Conservation (phyloP, 2,113 vertebrate genomes). For the Lasiurus cinereus region DNA sequence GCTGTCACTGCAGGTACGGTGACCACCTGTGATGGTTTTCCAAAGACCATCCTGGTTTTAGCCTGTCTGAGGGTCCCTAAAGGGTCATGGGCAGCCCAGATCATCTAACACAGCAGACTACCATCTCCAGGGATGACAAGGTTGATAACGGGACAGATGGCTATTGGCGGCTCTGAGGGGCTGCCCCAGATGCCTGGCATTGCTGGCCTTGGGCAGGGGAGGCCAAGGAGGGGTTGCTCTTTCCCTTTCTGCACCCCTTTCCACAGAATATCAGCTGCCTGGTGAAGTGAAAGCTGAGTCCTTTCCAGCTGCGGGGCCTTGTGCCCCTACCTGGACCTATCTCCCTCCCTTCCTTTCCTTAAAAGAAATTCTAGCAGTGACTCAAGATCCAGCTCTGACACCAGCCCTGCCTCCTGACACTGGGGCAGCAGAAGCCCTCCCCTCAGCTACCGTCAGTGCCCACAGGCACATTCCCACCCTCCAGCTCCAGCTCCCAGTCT, state of each 20-base stretch:
- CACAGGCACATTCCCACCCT: not conserved
- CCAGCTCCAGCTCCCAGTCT: not conserved
- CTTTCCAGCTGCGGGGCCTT: not conserved
- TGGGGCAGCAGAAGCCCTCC: not conserved
- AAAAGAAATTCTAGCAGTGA: not conserved
- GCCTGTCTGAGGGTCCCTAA: not conserved
- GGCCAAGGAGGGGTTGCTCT: too few relatives aligned
- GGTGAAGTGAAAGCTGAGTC: not conserved
- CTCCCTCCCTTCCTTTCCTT: not conserved
- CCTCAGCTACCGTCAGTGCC: too few relatives aligned
- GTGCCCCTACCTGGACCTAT: not conserved
- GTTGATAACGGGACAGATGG: not conserved
- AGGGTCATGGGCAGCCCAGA: not conserved
- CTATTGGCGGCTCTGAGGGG: not conserved
- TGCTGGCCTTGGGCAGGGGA: not conserved
- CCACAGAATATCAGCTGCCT: not conserved
- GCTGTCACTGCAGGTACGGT: not conserved
- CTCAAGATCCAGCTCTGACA: not conserved
- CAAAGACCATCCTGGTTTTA: not conserved
- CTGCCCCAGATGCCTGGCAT: rapidly evolving
- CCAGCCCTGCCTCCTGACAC: not conserved
- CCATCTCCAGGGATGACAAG: not conserved
- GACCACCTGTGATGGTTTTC: not conserved
- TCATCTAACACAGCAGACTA: not conserved
- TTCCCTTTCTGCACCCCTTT: too few relatives aligned